Evolutionary conservation across 2,888 invertebrate species (phyloP).

Genomic region (Lumbricus terrestris): DNA sequence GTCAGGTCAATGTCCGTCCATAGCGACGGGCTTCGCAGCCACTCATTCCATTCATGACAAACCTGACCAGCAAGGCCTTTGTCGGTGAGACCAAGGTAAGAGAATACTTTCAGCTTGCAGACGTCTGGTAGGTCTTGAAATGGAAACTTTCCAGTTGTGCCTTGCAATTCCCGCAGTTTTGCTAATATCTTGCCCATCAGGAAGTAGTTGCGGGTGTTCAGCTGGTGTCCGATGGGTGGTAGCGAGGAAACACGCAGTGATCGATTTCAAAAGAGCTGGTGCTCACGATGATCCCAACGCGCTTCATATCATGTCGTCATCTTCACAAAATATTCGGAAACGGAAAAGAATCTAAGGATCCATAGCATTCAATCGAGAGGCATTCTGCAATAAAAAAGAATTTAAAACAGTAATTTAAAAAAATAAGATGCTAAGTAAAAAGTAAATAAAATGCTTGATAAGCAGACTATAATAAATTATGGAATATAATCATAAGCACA

Average conservation of each 20-base stretch:
- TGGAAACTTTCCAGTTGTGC: conserved; percentile 41
- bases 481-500: too few species aligned
- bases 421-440: neutral
- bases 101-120: conserved; percentile 53
- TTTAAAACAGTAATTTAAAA: neutral
- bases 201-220: neutral
- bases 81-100: conserved; percentile 47
- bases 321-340: neutral
- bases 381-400: neutral
- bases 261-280: neutral
- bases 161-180: conserved; percentile 15
- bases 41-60: conserved; percentile 46
- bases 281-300: neutral
- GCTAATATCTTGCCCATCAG: conserved; percentile 24
- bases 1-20: conserved; percentile 52
- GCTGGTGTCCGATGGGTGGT: neutral
- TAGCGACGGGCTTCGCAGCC: conserved; percentile 45
- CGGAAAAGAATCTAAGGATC: neutral
- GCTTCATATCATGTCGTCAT: neutral
- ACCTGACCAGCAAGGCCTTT: conserved; percentile 48
- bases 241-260: neutral
- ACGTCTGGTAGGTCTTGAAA: conserved; percentile 49
- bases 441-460: too few species aligned
- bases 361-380: neutral
- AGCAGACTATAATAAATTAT: too few species aligned